Conservation (phyloP, 2,888 invertebrate genomes). For the Tenthredo notha region DNA sequence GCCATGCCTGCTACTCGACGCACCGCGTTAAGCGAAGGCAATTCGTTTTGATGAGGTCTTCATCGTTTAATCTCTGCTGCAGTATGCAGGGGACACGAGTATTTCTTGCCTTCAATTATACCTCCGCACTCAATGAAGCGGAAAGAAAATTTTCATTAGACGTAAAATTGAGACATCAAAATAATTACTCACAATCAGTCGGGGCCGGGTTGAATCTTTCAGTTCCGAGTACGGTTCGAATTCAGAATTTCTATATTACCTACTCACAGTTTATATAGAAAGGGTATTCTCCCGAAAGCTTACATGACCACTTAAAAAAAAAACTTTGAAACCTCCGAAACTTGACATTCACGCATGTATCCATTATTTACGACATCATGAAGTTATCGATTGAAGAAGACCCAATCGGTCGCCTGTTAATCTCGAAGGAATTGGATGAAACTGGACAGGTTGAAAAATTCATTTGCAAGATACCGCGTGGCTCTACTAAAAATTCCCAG, state of each 20-base stretch:
- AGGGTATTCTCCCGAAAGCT: no score
- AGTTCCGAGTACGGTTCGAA: no score
- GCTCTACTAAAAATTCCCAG: background rate
- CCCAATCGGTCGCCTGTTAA: background rate
- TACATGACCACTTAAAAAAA: no score
- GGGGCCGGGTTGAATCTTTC: no score
- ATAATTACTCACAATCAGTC: no score
- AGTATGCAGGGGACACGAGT: background rate
- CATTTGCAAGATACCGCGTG: background rate
- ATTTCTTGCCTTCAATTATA: background rate
- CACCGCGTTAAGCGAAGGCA: slow-evolving; percentile 28
- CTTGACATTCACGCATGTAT: no score
- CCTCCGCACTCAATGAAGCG: background rate
- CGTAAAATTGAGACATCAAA: no score
- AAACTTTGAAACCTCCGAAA: no score
- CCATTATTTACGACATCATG: no score
- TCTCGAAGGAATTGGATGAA: background rate
- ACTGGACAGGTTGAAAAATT: background rate
- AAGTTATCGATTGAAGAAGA: no score
- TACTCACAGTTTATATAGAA: no score
- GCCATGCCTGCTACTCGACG: slow-evolving; percentile 36
- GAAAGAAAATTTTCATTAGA: background rate
- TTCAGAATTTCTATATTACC: no score
- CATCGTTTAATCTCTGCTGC: slow-evolving; percentile 38
- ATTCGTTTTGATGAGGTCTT: slow-evolving; percentile 50